Evolutionary conservation across 2,888 invertebrate genomes (phyloP), one percentile per base, ranked within the genome.

Genomic region (Drosophila buzzatii): DNA sequence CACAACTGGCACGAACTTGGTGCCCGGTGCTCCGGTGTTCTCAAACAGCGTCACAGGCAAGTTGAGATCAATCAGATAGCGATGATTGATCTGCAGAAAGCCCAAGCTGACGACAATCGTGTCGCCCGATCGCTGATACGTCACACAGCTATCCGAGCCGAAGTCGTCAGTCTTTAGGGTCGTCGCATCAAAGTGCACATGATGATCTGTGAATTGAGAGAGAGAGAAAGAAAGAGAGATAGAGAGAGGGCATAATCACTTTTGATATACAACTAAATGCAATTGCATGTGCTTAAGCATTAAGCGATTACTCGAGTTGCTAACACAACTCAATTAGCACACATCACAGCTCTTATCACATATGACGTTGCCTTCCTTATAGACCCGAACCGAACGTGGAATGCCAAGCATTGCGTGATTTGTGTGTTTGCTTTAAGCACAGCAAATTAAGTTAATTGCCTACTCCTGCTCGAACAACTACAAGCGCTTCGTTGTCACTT

Each of bases 11-110:
- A 91, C 81, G 59, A 93, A 92, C 70, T 90, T 89, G 60, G 70
- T 81, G 49, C 80, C 71, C 8, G 74, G 75, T 59, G 83, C 71
- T 8, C 80, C 83, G 3, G 91, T 67, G n/a, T 91, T 86, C 18
- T 86, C 89, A 51, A 93, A 92, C 60, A 92, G 69, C 16, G 89
- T 70, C 3, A 83, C 77, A 2, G 93, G 93, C 71, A 93, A 73
- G 76, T 92, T 92, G 9, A 93, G 75, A 66, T 93, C 93, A 71
- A 93, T 92, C 47, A 90, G 70, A 79, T 93, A 93, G 41, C 92
- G 90, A 88, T 93, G 93, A 79, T 92, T 92, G 76, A 93, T 85
- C 86, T 93, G 93, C 49, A 93, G 90, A 81, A 93, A 93, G 16
- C 93, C 93, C 76, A 93, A 72, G 72, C 92, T 93, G 20, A 93